A percentile compares a stretch with the other conserved stretches of the same genome.
Evolutionary conservation across 2,797 vertebrate species (phyloP).

Genomic region (Stomatorhinus walkeri): DNA sequence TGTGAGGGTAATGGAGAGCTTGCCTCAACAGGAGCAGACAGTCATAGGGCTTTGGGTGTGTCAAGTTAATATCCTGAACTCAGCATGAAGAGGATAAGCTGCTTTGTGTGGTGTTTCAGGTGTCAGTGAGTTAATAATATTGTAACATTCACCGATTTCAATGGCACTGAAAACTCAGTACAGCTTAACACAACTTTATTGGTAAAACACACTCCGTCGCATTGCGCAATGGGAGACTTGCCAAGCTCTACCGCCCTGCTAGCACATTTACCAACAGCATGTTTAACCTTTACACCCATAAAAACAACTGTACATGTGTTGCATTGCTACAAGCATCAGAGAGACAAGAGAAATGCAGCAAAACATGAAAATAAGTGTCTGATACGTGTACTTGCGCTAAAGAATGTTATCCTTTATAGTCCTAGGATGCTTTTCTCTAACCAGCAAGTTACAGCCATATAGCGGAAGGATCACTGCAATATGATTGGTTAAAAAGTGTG

Average conservation of each 20-base stretch:
- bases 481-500: background rate
- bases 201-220: background rate
- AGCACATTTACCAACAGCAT: background rate
- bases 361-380: background rate
- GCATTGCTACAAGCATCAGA: background rate
- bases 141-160: background rate
- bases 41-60: background rate
- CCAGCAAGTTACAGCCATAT: background rate
- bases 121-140: background rate
- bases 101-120: background rate
- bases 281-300: background rate
- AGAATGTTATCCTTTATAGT: background rate
- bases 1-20: background rate
- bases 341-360: background rate
- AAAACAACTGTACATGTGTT: background rate
- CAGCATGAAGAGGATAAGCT: background rate
- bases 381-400: background rate
- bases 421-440: background rate
- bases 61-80: background rate
- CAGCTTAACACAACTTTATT: background rate
- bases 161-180: background rate
- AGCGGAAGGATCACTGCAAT: background rate
- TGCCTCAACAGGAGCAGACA: background rate
- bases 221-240: background rate
- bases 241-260: background rate